Evolutionary conservation across 2,888 invertebrate species (phyloP).

Genomic region (Cephus spinipes): DNA sequence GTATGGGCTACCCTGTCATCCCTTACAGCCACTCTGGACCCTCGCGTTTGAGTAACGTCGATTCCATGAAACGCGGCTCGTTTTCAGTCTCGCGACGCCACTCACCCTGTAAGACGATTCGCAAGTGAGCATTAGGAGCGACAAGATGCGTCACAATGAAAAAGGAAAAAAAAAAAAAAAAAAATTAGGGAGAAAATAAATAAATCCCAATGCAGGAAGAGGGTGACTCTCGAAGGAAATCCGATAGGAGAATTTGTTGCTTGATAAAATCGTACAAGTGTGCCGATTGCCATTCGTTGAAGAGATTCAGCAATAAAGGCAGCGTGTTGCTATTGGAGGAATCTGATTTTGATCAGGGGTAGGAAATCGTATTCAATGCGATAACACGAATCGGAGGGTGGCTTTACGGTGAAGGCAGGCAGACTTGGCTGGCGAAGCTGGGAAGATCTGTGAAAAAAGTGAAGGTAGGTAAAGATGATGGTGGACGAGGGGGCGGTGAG

Average conservation of each 20-base stretch:
- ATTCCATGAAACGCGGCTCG: background rate
- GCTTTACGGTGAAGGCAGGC: conserved; percentile 24
- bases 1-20: background rate
- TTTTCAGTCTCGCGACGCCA: background rate
- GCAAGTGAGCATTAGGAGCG: conserved; percentile 3
- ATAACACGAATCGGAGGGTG: conserved; percentile 47
- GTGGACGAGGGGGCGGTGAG: conserved; percentile 35
- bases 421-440: background rate
- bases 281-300: conserved; percentile 17
- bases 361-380: conserved; percentile 55
- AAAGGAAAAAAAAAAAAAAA: background rate
- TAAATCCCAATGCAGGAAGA: background rate
- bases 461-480: conserved; percentile 24
- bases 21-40: background rate
- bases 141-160: background rate
- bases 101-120: background rate
- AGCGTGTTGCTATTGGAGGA: conserved; percentile 15
- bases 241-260: conserved; percentile 34
- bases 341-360: conserved; percentile 59
- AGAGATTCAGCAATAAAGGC: background rate
- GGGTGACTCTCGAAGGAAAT: conserved; percentile 24
- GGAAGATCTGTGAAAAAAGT: conserved; percentile 20
- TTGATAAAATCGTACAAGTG: conserved; percentile 8
- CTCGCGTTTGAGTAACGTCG: background rate
- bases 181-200: background rate